phyloP scores from a whole-genome alignment of 2,888 invertebrate genomes.

The Drosophila nigricruria region DNA sequence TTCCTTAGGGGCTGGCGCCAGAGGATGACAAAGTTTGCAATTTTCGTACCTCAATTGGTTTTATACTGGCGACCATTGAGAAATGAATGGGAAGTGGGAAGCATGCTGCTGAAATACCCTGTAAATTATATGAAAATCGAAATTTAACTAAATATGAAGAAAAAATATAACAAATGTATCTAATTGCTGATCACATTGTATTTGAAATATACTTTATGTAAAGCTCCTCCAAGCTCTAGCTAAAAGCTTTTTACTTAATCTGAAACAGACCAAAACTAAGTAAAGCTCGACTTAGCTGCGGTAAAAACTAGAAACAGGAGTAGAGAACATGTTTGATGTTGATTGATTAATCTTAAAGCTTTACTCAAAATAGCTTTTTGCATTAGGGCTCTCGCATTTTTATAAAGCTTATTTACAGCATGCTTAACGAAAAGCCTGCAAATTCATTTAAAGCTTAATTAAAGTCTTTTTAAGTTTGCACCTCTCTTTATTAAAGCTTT shows the following conservation, averaged over 20 bases:
- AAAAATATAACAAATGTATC: background rate
- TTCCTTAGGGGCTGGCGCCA: conserved; percentile 56
- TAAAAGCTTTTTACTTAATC: background rate
- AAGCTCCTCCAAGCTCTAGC: background rate
- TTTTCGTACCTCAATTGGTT: conserved; percentile 73
- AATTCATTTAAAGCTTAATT: background rate
- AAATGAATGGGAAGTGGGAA: background rate
- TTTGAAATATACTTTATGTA: background rate
- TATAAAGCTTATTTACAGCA: background rate
- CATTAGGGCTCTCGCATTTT: too few relatives aligned
- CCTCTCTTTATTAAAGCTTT: background rate
- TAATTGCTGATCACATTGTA: background rate
- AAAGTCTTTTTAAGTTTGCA: background rate
- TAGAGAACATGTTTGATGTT: background rate
- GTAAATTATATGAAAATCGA: background rate
- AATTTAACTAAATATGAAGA: background rate
- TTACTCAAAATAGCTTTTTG: background rate
- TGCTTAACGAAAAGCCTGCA: too few relatives aligned
- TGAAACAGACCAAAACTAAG: background rate
- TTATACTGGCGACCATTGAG: conserved; percentile 35
- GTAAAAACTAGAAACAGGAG: background rate
- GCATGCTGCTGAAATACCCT: conserved; percentile 12
- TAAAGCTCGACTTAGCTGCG: background rate
- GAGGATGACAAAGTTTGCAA: conserved; percentile 67
- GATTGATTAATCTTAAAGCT: background rate